These are phyloP conservation scores for Neomicropteryx cornuta DNA, from an alignment of 1,140 invertebrate genomes.

Conservation along the genomic window DNA sequence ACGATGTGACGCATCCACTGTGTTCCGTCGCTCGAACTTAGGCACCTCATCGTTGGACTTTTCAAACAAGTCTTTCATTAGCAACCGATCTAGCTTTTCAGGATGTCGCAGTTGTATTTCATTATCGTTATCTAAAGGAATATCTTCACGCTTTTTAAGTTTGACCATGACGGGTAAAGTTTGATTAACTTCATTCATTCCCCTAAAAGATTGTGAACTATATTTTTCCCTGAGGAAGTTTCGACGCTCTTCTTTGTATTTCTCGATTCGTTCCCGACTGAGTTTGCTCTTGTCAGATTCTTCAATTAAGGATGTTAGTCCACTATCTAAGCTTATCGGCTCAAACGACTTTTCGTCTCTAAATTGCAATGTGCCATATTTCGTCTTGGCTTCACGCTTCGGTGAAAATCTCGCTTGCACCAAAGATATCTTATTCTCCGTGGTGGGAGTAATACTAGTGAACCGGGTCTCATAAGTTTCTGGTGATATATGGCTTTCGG, in stretches of 20 bases:
- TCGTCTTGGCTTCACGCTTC: conserved; percentile 16
- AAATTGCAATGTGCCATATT: conserved; percentile 13
- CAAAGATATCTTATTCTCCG: conserved; percentile 45
- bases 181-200: conserved; percentile 34
- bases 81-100: conserved; percentile 16
- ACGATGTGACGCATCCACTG: no score
- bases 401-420: conserved; percentile 37
- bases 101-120: conserved; percentile 19
- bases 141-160: conserved; percentile 24
- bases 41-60: conserved; percentile 22
- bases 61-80: no score
- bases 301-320: conserved; percentile 20
- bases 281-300: conserved; percentile 45
- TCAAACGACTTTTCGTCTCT: conserved; percentile 35
- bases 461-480: conserved; percentile 8
- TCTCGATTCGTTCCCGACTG: conserved; percentile 71
- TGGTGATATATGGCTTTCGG: conserved; percentile 9
- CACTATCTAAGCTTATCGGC: conserved; percentile 33
- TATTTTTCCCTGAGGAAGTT: conserved; percentile 78
- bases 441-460: conserved; percentile 39
- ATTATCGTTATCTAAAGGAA: conserved; percentile 20
- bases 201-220: conserved; percentile 69
- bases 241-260: conserved; percentile 85
- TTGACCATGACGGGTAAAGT: conserved; percentile 27
- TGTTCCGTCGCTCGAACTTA: conserved; percentile 35